phyloP scores from a whole-genome alignment of 2,113 vertebrate species.

The Phasianus colchicus region DNA sequence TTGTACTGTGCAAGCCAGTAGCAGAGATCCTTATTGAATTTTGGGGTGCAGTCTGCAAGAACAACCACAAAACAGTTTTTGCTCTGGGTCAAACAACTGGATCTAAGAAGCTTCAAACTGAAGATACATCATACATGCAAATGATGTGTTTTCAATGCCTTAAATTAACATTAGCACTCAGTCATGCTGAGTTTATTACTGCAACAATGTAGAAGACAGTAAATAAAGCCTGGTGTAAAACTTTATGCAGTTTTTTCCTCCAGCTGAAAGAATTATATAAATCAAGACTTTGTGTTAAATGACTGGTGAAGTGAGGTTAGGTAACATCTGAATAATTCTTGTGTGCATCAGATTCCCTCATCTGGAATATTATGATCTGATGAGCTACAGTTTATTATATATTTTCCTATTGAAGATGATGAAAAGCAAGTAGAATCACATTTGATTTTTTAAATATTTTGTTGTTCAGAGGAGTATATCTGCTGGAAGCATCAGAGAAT shows the following conservation, averaged over 20 bases:
- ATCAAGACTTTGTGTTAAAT: background rate
- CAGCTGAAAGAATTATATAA: background rate
- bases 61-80: background rate
- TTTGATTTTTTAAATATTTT: background rate
- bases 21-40: background rate
- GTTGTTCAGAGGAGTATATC: background rate
- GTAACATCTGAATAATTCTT: background rate
- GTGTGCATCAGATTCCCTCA: background rate
- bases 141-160: background rate
- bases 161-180: slow-evolving; percentile 28
- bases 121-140: background rate
- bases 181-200: slow-evolving; percentile 48
- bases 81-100: background rate
- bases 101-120: background rate
- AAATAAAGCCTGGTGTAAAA: slow-evolving; percentile 42
- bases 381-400: background rate
- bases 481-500: background rate
- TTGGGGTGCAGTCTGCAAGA: background rate
- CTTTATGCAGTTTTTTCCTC: slow-evolving; percentile 9
- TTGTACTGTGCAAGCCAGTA: background rate
- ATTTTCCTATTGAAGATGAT: background rate
- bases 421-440: background rate
- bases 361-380: background rate
- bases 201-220: slow-evolving; percentile 20
- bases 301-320: background rate